A percentile compares a stretch with the other conserved stretches of the same genome.
These are phyloP conservation scores for Drosophila serrata DNA, from an alignment of 1,140 invertebrate genomes.

Conservation along the genomic window DNA sequence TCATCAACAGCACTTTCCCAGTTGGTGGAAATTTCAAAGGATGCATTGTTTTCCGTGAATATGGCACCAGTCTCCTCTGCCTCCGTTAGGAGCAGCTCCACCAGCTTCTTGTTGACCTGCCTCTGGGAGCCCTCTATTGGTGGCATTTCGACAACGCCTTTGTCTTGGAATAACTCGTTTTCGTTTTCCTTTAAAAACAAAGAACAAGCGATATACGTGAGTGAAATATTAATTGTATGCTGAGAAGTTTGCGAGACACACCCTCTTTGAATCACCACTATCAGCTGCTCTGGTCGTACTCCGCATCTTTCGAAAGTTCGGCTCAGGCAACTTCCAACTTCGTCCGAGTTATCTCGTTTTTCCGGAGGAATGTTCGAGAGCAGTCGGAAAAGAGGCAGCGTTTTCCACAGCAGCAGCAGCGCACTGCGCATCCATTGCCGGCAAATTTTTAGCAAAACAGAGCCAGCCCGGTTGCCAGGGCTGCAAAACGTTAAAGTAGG, in stretches of 20 bases:
- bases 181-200: background rate
- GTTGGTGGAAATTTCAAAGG: conserved; percentile 15
- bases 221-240: conserved; percentile 6
- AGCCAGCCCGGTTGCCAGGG: conserved; percentile 31
- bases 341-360: conserved; percentile 1
- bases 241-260: conserved; percentile 35
- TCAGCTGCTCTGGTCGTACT: conserved; percentile 24
- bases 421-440: conserved; percentile 53
- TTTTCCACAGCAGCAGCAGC: conserved; percentile 6
- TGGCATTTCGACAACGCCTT: background rate
- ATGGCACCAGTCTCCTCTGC: conserved; percentile 1
- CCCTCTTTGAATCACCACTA: conserved; percentile 55
- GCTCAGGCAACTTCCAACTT: conserved; percentile 9
- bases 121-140: background rate
- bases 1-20: background rate
- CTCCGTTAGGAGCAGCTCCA: conserved; percentile 13
- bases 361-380: conserved; percentile 6
- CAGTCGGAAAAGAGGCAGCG: conserved; percentile 22
- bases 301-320: conserved; percentile 45
- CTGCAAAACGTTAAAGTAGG: conserved; percentile 19
- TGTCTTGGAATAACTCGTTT: background rate
- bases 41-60: conserved; percentile 13
- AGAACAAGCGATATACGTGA: background rate
- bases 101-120: conserved; percentile 15
- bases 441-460: conserved; percentile 26